A percentile compares a stretch with the other conserved stretches of the same genome.
Conservation (phyloP, 2,888 invertebrate species). For the Dasysyrphus tricinctus region DNA sequence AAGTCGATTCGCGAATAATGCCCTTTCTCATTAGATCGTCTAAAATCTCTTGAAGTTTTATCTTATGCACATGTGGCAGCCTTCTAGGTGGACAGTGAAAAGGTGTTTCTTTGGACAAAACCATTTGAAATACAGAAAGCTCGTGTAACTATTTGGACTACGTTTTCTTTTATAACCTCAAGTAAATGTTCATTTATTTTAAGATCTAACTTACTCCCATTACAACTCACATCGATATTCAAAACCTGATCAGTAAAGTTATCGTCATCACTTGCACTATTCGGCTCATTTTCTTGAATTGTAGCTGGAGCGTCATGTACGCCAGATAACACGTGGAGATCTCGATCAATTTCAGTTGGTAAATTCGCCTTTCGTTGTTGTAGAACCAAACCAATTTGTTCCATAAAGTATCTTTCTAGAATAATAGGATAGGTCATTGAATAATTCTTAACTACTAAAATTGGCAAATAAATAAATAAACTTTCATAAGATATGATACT, state of each 20-base stretch:
- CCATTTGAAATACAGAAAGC: constrained; percentile 24
- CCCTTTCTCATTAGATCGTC: no score
- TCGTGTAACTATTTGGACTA: constrained; percentile 27
- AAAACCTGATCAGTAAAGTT: constrained; percentile 13
- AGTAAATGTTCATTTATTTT: constrained; percentile 24
- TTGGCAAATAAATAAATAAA: constrained; percentile 6
- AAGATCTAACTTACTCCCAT: constrained; percentile 7
- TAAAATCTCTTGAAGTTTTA: no score
- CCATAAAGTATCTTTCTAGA: constrained; percentile 45
- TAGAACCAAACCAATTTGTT: constrained; percentile 34
- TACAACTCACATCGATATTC: constrained; percentile 1
- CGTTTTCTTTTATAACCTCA: constrained; percentile 16
- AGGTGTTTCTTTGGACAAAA: constrained; percentile 28
- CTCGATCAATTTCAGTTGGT: constrained; percentile 15
- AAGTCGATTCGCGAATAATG: no score
- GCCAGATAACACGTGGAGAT: constrained; percentile 13
- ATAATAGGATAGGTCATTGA: constrained; percentile 57
- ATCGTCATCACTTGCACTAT: background rate
- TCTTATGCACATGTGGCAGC: no score
- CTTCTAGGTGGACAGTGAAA: no score
- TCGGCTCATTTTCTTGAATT: constrained; percentile 4
- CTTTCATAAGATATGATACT: constrained; percentile 26
- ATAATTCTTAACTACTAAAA: constrained; percentile 47
- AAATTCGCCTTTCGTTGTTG: constrained; percentile 13
- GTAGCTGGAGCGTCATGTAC: constrained; percentile 1